Evolutionary conservation across 2,888 invertebrate genomes (phyloP), one percentile per base, ranked within the genome.

Genomic region (Drosophila robusta): DNA sequence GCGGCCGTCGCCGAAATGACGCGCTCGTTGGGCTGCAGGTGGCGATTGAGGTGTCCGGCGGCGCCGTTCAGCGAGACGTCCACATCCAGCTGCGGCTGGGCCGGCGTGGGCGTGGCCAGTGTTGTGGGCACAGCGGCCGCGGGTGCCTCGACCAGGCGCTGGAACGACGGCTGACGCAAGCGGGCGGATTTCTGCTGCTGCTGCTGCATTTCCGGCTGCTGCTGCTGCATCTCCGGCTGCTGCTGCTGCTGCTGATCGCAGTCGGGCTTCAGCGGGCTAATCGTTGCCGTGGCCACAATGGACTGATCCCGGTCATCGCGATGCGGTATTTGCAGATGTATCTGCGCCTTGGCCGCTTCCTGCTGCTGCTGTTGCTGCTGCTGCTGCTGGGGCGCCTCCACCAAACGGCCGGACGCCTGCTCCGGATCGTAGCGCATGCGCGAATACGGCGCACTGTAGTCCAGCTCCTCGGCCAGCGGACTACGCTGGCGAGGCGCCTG

Each of bases 1-100:
- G 94, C 93, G 11, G 94, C 93, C 7, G 94, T 94, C 41, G 94
- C 94, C 18, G 94, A 93, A 55, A 94, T 91, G 7, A 94, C 94
- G 49, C 94, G 93, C 45, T 93, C 87, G 26, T 90, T 94, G 22
- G 93, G 92, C 22, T 93, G 91, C 45, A 88, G 58, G 45, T 89
- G 75, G 1, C 78, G 75, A 55, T 73, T 77, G 7, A 77, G 64
- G 11, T 75, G 83, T 0, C 93, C 92, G 18, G 93, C 93, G 46
- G 91, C 92, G 46, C 93, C 92, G 49, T 90, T 90, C 0, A 66
- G 60, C 6, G 78, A 75, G 4, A 93, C 92, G 56, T 93, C 91
- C 9, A 89, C 78, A 64, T 84, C 61, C 22, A 70, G 63, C 1
- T 74, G 62, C 0, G 69, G 24, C 16, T 86, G 78, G 1, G 60